Evolutionary conservation across 37 sponge, comb jelly and placozoan genomes (phyloP), one percentile per base, ranked within the genome.

Genomic region (Theonella swinhoei): DNA sequence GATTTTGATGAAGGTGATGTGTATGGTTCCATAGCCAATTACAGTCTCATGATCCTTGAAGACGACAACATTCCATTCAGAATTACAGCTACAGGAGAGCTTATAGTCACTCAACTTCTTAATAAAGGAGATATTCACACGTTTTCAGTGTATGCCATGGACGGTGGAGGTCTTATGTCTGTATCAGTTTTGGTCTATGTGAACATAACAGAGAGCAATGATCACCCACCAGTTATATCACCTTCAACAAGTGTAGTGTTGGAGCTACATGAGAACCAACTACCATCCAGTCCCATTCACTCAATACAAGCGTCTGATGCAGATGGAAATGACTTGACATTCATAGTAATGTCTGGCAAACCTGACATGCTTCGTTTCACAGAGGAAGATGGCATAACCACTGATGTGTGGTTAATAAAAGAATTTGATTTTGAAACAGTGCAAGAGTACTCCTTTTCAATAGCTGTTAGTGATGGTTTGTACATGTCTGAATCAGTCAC

Each of bases 131-230:
- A 37, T 29, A 23, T 59, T 1, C 80, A 85, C 38, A 37, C 38
- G 4, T 90, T 90, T 69, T 42, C 80, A 47, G 58, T 90, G 8
- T 26, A 62, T 39, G 90, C 86, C 9, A 43, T 68, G 4, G 90
- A 90, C 80, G 86, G 90, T 62, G 81, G 85, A 25, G 85, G 90
- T 5, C 42, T 59, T 64, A 43, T 64, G 33, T 79, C 80, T 29
- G 87, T 73, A 25, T 39, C 39, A 35, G 87, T 86, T 17, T 25
- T 4, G 14, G 87, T 86, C 1, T 29, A 2, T 40, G 74, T 79
- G 8, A 62, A 72, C 29, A 43, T 86, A 8, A 72, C 79, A 60
- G 42, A 73, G 26, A 78, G 71, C 20, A 86, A 86, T 62, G 66
- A 41, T 37, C 64, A 63, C 43, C 35, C 79, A 3, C 87, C 87